Percentiles rank a stretch among this genome's conserved stretches.
Evolutionary conservation across 2,888 invertebrate genomes (phyloP).

Genomic region (Ctena decussata): DNA sequence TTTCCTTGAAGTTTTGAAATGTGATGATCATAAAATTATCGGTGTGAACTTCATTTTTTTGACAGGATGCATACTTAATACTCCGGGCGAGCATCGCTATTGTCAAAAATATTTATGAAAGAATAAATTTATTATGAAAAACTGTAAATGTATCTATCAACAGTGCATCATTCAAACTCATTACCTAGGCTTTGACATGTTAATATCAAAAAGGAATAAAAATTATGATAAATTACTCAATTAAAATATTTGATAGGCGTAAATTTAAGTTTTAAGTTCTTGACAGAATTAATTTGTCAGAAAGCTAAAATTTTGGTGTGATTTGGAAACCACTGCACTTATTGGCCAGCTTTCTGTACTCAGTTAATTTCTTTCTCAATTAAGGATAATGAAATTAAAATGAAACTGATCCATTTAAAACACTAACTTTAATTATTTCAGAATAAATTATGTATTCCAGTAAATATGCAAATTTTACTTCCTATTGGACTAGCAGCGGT

Average conservation of each 20-base stretch:
- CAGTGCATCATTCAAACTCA: slow-evolving; percentile 55
- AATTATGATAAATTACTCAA: neutral
- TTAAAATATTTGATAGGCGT: slow-evolving; percentile 7
- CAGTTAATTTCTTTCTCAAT: no score
- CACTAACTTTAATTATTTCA: no score
- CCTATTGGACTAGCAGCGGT: no score
- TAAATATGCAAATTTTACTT: no score
- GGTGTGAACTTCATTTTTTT: neutral
- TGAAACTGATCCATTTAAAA: no score
- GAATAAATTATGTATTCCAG: no score
- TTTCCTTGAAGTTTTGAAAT: slow-evolving; percentile 11
- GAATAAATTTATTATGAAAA: slow-evolving; percentile 60
- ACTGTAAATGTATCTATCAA: slow-evolving; percentile 48
- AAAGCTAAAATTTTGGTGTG: neutral
- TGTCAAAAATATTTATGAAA: slow-evolving; percentile 11
- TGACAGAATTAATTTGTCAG: neutral
- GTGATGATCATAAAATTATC: slow-evolving; percentile 6
- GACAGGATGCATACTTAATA: slow-evolving; percentile 1
- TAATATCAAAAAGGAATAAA: slow-evolving; percentile 35
- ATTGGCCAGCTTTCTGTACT: neutral
- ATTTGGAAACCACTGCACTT: no score
- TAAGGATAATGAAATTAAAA: no score
- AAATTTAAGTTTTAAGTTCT: slow-evolving; percentile 1
- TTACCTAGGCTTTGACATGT: slow-evolving; percentile 54
- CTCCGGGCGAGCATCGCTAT: neutral